These are phyloP conservation scores for Halisarca cf. caerulea DNA, from an alignment of 37 sponge, comb jelly and placozoan genomes.

Conservation along the genomic window DNA sequence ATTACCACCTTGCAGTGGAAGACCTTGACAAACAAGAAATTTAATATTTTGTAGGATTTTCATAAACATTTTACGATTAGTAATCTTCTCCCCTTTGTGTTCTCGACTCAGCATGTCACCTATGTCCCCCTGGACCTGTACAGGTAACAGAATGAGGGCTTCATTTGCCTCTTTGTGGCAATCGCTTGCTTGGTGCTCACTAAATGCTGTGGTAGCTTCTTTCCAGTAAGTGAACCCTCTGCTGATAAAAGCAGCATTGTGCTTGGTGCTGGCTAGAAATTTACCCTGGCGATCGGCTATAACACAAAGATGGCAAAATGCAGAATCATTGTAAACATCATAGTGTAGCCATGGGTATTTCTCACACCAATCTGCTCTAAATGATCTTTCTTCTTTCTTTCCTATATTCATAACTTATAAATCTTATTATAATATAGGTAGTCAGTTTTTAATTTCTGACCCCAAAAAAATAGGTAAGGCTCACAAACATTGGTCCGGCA, in stretches of 20 bases:
- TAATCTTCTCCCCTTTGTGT: constrained; percentile 43
- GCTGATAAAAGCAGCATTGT: constrained; percentile 14
- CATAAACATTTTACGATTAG: constrained; percentile 44
- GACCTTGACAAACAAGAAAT: constrained; percentile 67
- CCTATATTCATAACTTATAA: neutral
- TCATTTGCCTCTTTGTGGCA: neutral
- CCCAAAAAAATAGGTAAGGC: neutral
- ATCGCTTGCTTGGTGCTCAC: neutral
- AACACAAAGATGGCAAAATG: constrained; percentile 25
- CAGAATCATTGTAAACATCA: neutral
- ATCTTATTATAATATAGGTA: neutral
- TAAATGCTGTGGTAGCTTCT: constrained; percentile 24
- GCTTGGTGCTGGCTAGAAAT: neutral
- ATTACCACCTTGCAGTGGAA: constrained; percentile 27
- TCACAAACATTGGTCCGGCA: constrained; percentile 27
- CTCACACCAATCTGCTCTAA: neutral
- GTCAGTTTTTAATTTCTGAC: neutral
- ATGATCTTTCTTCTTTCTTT: neutral
- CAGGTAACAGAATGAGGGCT: constrained; percentile 41
- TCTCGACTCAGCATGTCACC: constrained; percentile 46
- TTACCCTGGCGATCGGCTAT: neutral
- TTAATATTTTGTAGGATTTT: constrained; percentile 44
- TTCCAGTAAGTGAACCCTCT: constrained; percentile 29
- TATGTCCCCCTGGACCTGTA: constrained; percentile 29
- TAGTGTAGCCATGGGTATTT: constrained; percentile 28